phyloP scores from a whole-genome alignment of 1,140 invertebrate species.

The Diprion similis region DNA sequence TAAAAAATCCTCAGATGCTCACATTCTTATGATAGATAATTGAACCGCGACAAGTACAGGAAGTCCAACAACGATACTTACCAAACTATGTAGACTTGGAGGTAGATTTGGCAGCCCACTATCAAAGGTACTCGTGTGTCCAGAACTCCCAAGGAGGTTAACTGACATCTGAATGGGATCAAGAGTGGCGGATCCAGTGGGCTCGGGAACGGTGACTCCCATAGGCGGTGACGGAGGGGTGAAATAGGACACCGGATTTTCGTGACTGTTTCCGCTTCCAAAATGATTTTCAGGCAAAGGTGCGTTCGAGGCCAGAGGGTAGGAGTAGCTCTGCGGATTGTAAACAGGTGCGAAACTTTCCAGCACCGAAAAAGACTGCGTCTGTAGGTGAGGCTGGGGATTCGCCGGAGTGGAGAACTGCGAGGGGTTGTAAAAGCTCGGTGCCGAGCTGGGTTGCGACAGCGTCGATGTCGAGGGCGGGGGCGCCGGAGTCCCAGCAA shows the following conservation, averaged over 20 bases:
- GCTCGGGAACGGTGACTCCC: slow-evolving; percentile 45
- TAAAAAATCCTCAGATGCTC: too few species aligned
- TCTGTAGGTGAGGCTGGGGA: slow-evolving; percentile 6
- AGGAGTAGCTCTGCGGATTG: neutral
- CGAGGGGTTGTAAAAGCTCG: slow-evolving; percentile 43
- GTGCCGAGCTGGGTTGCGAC: neutral
- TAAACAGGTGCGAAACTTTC: neutral
- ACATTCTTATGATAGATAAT: too few species aligned
- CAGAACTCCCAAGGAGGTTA: slow-evolving; percentile 39
- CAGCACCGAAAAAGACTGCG: neutral
- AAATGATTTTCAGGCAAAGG: neutral
- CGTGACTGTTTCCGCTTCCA: neutral
- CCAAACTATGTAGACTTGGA: slow-evolving; percentile 53
- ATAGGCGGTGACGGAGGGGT: slow-evolving; percentile 15
- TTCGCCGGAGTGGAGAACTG: slow-evolving; percentile 23
- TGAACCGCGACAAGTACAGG: too few species aligned
- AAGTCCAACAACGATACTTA: slow-evolving; percentile 28
- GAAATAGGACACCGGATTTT: slow-evolving; percentile 22
- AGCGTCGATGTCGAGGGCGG: slow-evolving; percentile 4
- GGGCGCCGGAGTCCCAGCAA: slow-evolving; percentile 9
- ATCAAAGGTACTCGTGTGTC: slow-evolving; percentile 31
- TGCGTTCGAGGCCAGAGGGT: neutral
- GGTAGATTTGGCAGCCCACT: slow-evolving; percentile 31
- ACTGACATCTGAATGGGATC: slow-evolving; percentile 52
- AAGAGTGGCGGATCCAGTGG: slow-evolving; percentile 51